Percentiles rank a stretch among this genome's conserved stretches.
phyloP scores from a whole-genome alignment of 2,888 invertebrate genomes.

The Cremastobaeus sp. region DNA sequence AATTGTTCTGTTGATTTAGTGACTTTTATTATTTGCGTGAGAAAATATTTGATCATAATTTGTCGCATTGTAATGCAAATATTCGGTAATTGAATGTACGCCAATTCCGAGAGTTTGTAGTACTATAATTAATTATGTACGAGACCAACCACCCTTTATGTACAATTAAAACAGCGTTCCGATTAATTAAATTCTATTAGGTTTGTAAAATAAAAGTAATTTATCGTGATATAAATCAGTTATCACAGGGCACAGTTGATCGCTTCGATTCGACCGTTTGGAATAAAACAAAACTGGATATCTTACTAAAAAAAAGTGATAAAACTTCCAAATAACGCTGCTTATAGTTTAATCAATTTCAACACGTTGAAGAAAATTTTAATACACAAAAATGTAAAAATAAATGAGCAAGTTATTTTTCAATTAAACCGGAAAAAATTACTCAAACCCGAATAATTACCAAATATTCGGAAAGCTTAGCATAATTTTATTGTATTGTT shows the following conservation, averaged over 20 bases:
- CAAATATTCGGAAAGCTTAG: no score
- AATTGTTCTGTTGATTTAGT: no score
- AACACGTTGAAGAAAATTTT: no score
- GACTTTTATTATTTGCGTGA: not conserved
- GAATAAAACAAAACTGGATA: no score
- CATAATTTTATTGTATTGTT: no score
- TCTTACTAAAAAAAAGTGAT: no score
- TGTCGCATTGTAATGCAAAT: slow-evolving; percentile 39
- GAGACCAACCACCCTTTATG: slow-evolving; percentile 11
- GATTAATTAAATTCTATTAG: slow-evolving; percentile 35
- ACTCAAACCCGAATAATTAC: no score
- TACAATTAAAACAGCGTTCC: slow-evolving; percentile 38
- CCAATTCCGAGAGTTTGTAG: slow-evolving; percentile 23
- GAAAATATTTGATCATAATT: slow-evolving; percentile 25
- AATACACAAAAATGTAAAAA: no score
- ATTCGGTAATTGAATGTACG: slow-evolving; percentile 21
- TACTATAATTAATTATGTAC: slow-evolving; percentile 38
- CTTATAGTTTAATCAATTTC: no score
- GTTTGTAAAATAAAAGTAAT: slow-evolving; percentile 13
- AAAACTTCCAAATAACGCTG: no score
- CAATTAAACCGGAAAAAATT: no score
- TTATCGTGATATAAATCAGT: slow-evolving; percentile 29
- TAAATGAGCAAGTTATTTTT: no score
- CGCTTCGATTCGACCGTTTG: slow-evolving; percentile 5
- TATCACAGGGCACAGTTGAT: slow-evolving; percentile 8